A percentile compares a stretch with the other conserved stretches of the same genome.
Conservation (phyloP, 2,113 vertebrate genomes). For the Nibea coibor region DNA sequence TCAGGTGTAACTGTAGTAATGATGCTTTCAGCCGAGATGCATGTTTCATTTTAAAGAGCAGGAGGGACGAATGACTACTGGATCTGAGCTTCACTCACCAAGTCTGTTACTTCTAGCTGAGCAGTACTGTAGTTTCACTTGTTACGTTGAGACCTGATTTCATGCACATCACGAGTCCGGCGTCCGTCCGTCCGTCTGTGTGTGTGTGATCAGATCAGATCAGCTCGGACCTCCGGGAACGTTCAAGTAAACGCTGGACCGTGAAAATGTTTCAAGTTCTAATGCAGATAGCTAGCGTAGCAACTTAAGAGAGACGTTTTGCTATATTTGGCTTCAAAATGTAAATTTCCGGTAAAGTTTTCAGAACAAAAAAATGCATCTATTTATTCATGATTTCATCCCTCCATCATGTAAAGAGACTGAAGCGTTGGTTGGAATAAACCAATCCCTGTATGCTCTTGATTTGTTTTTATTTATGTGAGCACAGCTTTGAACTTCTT, state of each 20-base stretch:
- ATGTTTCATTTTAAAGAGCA: conserved; percentile 55
- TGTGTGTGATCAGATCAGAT: too few species aligned
- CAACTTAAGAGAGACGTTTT: conserved; percentile 15
- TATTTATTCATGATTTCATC: conserved; percentile 73
- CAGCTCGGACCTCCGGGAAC: conserved; percentile 4
- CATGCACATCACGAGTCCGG: background rate
- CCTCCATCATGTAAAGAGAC: conserved; percentile 42
- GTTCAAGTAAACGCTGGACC: background rate
- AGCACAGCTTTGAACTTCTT: background rate
- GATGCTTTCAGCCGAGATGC: conserved; percentile 54
- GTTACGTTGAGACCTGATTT: conserved; percentile 1
- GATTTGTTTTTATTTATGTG: conserved; percentile 48
- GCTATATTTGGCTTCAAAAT: conserved; percentile 51
- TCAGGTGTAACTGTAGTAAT: conserved; percentile 58
- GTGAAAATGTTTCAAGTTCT: background rate
- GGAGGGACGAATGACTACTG: background rate
- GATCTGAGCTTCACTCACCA: conserved; percentile 18
- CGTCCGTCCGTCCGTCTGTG: background rate
- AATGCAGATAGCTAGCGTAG: conserved; percentile 30
- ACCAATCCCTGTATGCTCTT: conserved; percentile 43
- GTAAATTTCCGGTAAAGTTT: conserved; percentile 47
- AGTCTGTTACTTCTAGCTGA: background rate
- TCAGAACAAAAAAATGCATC: conserved; percentile 27
- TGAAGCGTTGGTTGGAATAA: conserved; percentile 70
- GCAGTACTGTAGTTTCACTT: conserved; percentile 3